Evolutionary conservation across 2,797 vertebrate genomes (phyloP), one percentile per base, ranked within the genome.

Genomic region (Pogonophryne albipinna): DNA sequence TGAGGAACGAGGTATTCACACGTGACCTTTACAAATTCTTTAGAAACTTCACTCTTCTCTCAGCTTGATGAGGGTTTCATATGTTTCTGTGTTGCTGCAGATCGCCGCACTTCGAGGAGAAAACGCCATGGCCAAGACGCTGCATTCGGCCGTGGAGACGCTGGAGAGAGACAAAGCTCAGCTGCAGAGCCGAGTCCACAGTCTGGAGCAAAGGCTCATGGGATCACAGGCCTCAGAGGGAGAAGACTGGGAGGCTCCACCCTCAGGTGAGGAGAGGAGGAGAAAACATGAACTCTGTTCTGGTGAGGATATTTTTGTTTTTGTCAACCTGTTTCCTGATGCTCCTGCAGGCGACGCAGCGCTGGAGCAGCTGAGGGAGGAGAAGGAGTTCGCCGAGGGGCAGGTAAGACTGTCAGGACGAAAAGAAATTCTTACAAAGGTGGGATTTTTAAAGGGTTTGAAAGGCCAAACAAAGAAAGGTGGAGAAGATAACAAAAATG

Each of bases 101-200:
- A 96, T 99, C 71, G 93, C 93, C 0, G 92, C 95, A 79, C 95
- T 99, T 57, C 95, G 97, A 2, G 96, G 96, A 80, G 97, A 99
- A 79, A 98, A 96, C 2, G 96, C 96, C 13, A 85, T 95, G 79
- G 96, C 97, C 58, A 97, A 96, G 94, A 96, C 95, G 4, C 90
- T 99, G 90, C 97, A 97, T 83, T 92, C 95, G 0, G 95, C 97
- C 2, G 97, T 99, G 82, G 95, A 96, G 87, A 95, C 96, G 1
- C 75, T 99, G 83, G 96, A 98, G 92, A 95, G 90, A 16, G 98
- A 99, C 84, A 99, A 99, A 81, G 87, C 95, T 79, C 95, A 97
- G 88, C 95, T 99, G 17, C 96, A 97, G 90, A 92, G 95, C 44
- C 96, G 95, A 23, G 97, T 99, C 53, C 94, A 94, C 83, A 94